Conservation (phyloP, 1,140 invertebrate species). For the Choristoneura fumiferana region DNA sequence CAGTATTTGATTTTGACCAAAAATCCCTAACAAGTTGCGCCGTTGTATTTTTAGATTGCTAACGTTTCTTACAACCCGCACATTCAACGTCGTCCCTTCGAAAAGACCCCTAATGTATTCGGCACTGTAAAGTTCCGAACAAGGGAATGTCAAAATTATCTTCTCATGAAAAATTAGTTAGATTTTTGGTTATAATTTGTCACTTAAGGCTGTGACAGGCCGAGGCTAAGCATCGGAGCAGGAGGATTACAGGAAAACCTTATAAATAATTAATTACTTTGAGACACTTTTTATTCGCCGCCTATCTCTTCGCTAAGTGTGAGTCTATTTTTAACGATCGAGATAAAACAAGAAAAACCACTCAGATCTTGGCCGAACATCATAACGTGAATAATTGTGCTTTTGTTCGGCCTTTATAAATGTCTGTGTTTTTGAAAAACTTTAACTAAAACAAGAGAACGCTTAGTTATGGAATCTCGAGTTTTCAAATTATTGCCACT, state of each 20-base stretch:
- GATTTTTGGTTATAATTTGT: constrained; percentile 61
- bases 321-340: constrained; percentile 46
- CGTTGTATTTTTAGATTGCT: too few species aligned
- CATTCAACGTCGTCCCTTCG: too few species aligned
- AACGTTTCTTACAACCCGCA: too few species aligned
- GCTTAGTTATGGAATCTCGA: too few species aligned
- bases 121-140: too few species aligned
- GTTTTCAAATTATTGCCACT: too few species aligned
- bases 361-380: constrained; percentile 35
- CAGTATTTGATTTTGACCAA: too few species aligned
- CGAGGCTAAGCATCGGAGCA: constrained; percentile 40
- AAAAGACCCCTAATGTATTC: too few species aligned
- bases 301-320: constrained; percentile 31
- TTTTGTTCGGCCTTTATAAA: neutral
- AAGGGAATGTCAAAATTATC: constrained; percentile 3
- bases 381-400: constrained; percentile 54
- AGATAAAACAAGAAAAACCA: constrained; percentile 44
- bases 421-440: too few species aligned
- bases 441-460: too few species aligned
- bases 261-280: constrained; percentile 68
- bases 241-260: constrained; percentile 54
- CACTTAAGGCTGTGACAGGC: constrained; percentile 59
- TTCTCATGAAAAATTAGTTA: constrained; percentile 50
- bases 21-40: too few species aligned
- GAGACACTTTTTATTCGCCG: constrained; percentile 42